A percentile compares a stretch with the other conserved stretches of the same genome.
phyloP scores from a whole-genome alignment of 2,888 invertebrate genomes.

The Mantis religiosa region DNA sequence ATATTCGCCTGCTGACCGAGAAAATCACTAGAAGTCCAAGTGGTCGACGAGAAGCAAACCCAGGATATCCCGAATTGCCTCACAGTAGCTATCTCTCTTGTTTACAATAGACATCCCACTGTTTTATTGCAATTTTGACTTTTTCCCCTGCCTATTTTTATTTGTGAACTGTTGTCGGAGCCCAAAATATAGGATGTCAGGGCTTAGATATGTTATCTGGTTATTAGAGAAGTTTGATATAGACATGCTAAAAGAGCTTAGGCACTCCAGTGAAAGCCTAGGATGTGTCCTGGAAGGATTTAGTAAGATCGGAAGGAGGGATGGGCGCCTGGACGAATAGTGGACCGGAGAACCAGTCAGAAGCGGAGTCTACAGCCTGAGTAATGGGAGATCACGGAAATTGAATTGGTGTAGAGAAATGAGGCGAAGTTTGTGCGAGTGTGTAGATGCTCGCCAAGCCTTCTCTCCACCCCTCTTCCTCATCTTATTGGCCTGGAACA shows the following conservation, averaged over 20 bases:
- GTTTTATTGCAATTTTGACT: no score
- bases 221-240: not conserved
- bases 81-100: no score
- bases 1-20: no score
- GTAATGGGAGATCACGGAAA: conserved; percentile 32
- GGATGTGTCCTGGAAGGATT: not conserved
- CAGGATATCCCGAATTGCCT: no score
- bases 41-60: no score
- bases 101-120: no score
- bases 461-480: not conserved
- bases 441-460: not conserved
- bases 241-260: not conserved
- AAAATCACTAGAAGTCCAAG: no score
- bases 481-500: conserved; percentile 16
- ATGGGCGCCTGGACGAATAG: not conserved
- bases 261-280: not conserved
- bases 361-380: conserved; percentile 20
- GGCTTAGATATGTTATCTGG: no score
- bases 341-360: not conserved
- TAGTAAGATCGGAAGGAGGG: conserved; percentile 1
- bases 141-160: no score
- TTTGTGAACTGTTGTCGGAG: no score
- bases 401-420: conserved; percentile 32
- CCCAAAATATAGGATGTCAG: no score
- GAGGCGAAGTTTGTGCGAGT: conserved; percentile 23